phyloP scores from a whole-genome alignment of 2,113 vertebrate genomes.

The Gnathonemus longibarbis region DNA sequence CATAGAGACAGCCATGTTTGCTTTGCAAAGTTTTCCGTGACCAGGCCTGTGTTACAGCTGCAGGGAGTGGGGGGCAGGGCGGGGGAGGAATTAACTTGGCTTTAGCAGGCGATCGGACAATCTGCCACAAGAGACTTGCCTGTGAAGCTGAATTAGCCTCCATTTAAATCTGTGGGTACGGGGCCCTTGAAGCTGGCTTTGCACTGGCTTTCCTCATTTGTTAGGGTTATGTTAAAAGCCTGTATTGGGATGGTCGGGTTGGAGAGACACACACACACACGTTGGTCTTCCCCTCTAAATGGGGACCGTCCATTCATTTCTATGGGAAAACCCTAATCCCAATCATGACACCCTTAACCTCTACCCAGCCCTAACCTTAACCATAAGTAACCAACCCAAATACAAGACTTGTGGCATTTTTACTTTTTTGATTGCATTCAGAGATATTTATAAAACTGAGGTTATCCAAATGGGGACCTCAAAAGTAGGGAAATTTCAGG shows the following conservation, averaged over 20 bases:
- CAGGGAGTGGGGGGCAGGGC: background rate
- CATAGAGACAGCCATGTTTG: background rate
- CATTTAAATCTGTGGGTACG: background rate
- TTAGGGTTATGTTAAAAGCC: background rate
- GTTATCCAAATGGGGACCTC: no score
- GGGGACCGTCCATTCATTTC: no score
- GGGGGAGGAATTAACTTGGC: background rate
- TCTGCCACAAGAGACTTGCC: background rate
- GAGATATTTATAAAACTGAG: no score
- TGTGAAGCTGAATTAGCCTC: background rate
- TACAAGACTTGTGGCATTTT: no score
- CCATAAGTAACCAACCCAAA: no score
- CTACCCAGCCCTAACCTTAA: no score
- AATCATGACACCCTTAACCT: no score
- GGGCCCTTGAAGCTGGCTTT: background rate
- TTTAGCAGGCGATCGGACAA: constrained; percentile 6
- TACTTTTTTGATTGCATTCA: no score
- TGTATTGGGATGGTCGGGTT: background rate
- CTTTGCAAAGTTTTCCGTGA: constrained; percentile 17
- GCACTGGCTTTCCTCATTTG: background rate
- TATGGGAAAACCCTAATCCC: no score
- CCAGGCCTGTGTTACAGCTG: constrained; percentile 35
- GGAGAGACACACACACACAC: background rate
- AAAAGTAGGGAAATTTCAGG: no score
- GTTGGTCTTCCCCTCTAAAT: no score